Base-by-base conservation (phyloP, 2,797 vertebrate species). In the Setipinna tenuifilis region DNA sequence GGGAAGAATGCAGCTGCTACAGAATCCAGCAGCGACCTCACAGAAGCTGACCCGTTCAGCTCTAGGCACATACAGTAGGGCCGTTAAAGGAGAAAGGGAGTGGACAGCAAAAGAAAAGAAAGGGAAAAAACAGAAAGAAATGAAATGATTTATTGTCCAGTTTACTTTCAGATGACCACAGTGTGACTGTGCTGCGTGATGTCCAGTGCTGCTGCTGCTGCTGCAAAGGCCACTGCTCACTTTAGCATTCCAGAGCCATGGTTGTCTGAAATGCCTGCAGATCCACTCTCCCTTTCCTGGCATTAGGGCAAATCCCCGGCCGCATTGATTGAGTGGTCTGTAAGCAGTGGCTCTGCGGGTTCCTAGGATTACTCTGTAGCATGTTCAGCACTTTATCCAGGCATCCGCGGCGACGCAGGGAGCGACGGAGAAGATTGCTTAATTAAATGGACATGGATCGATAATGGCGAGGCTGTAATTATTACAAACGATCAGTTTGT, bases 371-470 rank as follows among this genome's bases (percentile, higher is more conserved):
- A 94, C 92, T 90, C 87, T 59, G 90, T 87, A 91, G 89, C 91
- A 90, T 94, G 91, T 93, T 94, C 92, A 93, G 94, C 92, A 93
- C 88, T 94, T 94, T 94, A 93, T 93, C 90, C 87, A 88, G 84
- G 87, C 92, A 92, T 94, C 92, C 89, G 61, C 91, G 89, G 90
- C 90, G 88, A 88, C 59, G 68, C 85, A 87, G 91, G 88, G 88
- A 89, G 88, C 88, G 88, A 89, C 85, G 92, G 89, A 91, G 89
- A 91, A 92, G 88, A 23, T 88, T 71, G 89, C 88, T 92, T 93
- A 93, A 94, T 95, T 94, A 94, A 96, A 95, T 94, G 91, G 92
- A 91, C 88, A 90, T 85, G 84, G 88, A 94, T 94, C 93, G 91
- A 94, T 94, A 90, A 86, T 81, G 82, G 57, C 89, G 83, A n/a